Evolutionary conservation across 2,113 vertebrate species (phyloP).

Genomic region (Strix aluco): DNA sequence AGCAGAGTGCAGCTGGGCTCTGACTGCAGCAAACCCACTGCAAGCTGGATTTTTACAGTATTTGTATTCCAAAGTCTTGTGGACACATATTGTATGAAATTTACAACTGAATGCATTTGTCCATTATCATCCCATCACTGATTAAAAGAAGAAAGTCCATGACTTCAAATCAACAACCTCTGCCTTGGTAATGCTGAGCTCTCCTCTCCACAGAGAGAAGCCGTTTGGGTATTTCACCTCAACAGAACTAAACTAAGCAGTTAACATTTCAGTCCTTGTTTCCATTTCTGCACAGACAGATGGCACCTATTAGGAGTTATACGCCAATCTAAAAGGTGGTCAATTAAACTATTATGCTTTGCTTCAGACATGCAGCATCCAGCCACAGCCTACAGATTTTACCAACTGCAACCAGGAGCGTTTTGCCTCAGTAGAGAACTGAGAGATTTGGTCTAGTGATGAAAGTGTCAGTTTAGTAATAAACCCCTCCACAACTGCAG

Average conservation of each 20-base stretch:
- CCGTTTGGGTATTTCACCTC: not conserved
- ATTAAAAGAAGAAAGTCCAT: not conserved
- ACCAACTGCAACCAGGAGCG: not conserved
- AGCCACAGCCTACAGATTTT: not conserved
- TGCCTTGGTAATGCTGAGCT: not conserved
- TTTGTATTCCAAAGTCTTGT: not conserved
- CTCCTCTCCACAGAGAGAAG: not conserved
- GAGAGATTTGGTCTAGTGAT: not conserved
- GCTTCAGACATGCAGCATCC: not conserved
- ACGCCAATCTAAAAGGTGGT: not conserved
- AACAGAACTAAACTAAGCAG: not conserved
- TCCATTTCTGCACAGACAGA: too few relatives aligned
- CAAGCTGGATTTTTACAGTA: not conserved
- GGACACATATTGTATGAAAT: not conserved
- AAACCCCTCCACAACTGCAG: not conserved
- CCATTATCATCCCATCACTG: not conserved
- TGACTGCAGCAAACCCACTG: not conserved
- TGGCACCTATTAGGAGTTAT: too few relatives aligned
- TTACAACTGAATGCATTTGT: not conserved
- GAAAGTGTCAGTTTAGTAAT: not conserved
- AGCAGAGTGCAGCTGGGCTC: not conserved
- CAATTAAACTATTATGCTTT: not conserved
- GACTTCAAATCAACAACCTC: not conserved
- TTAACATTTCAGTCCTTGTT: too few relatives aligned
- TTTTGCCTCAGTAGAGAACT: not conserved